Evolutionary conservation across 1,140 invertebrate genomes (phyloP).

Genomic region (Drosophila lacteicornis): DNA sequence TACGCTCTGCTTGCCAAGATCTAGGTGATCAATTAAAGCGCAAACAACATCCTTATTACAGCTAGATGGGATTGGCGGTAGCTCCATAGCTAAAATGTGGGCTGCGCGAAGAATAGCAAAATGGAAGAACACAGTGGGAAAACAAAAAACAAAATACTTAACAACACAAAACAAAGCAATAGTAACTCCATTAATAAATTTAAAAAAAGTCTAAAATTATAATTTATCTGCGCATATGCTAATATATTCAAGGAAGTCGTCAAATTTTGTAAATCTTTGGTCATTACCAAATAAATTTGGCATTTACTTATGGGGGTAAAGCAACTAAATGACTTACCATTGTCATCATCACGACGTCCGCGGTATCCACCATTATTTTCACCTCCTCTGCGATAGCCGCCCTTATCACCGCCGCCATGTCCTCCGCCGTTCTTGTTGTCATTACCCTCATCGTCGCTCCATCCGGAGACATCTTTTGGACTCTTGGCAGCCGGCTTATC

Average conservation of each 20-base stretch:
- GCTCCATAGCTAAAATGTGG: constrained; percentile 4
- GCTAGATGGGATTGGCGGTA: constrained; percentile 23
- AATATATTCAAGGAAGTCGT: too few species aligned
- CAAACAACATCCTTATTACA: constrained; percentile 46
- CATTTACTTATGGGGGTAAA: neutral
- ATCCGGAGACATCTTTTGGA: constrained; percentile 13
- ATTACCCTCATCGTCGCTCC: constrained; percentile 63
- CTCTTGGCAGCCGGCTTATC: neutral
- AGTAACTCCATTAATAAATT: neutral
- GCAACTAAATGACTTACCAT: constrained; percentile 33
- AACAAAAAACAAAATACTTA: constrained; percentile 32
- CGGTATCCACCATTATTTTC: constrained; percentile 39
- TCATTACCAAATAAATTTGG: too few species aligned
- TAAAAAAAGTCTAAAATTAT: neutral
- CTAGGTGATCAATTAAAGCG: constrained; percentile 38
- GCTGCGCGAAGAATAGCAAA: neutral
- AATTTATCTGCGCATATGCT: too few species aligned
- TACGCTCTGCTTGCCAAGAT: neutral
- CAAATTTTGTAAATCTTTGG: neutral
- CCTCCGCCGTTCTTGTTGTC: constrained; percentile 48
- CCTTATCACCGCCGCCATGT: constrained; percentile 46
- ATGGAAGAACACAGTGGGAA: constrained; percentile 5
- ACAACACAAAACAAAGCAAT: constrained; percentile 12
- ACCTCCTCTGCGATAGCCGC: constrained; percentile 20
- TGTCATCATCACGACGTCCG: constrained; percentile 40